phyloP scores from a whole-genome alignment of 2,113 vertebrate species.

The Poecilia latipinna region DNA sequence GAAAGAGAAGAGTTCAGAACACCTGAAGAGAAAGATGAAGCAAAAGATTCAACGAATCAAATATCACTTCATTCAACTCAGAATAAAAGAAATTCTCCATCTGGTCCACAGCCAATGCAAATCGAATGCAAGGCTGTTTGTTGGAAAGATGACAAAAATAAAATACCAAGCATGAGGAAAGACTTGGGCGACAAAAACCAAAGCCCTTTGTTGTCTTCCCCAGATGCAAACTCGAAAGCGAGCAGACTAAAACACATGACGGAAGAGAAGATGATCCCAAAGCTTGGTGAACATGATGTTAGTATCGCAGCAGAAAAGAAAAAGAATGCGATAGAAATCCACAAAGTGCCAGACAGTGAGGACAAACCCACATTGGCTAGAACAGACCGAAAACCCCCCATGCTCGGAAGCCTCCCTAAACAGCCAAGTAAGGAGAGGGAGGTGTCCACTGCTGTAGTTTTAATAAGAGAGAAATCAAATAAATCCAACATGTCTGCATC shows the following conservation, averaged over 20 bases:
- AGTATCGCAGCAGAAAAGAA: conserved; percentile 33
- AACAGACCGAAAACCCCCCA: conserved; percentile 55
- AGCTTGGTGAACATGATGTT: conserved; percentile 23
- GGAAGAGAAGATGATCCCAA: conserved; percentile 9
- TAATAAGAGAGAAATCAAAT: conserved; percentile 71
- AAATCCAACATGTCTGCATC: conserved; percentile 47
- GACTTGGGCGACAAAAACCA: conserved; percentile 34
- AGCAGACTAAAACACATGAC: conserved; percentile 24
- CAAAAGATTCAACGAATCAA: conserved; percentile 40
- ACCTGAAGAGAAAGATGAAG: conserved; percentile 36
- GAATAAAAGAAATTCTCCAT: conserved; percentile 37
- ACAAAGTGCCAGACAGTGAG: conserved; percentile 32
- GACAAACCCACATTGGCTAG: conserved; percentile 18
- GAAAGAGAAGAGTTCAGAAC: conserved; percentile 3
- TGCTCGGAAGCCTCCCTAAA: conserved; percentile 67
- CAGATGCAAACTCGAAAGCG: conserved; percentile 24
- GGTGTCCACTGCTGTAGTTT: conserved; percentile 76
- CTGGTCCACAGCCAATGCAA: conserved; percentile 72
- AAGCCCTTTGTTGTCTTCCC: conserved; percentile 17
- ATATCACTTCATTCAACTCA: conserved; percentile 38
- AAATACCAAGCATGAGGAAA: conserved; percentile 18
- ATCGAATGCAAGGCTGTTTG: conserved; percentile 83
- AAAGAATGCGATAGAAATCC: conserved; percentile 24
- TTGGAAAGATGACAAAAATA: conserved; percentile 74
- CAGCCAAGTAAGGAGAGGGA: conserved; percentile 78